Evolutionary conservation across 2,113 vertebrate genomes (phyloP), one percentile per base, ranked within the genome.

Genomic region (Hypocryptadius cinnamomeus): DNA sequence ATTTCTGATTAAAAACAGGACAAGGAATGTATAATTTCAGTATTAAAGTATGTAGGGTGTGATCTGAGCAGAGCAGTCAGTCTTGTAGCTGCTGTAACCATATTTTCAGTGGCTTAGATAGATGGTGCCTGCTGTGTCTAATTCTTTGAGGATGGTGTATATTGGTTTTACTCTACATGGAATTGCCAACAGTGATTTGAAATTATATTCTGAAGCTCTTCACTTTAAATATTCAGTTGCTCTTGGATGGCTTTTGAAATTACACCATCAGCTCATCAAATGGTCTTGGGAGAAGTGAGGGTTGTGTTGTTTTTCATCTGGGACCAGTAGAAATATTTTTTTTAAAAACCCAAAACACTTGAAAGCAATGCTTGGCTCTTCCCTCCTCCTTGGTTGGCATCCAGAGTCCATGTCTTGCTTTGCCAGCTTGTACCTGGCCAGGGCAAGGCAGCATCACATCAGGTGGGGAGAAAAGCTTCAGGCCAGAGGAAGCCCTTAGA

Each of bases 31-130:
- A 37, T 57, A 45, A 78, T 87, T 96, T 91, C 78, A 87, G 0
- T 84, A 71, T 56, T 94, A 51, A 93, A 92, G 39, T 79, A 70
- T 54, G 39, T 33, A 47, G 86, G 86, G 45, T 78, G 33, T 13
- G 5, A 81, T 64, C 80, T 76, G 68, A 93, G 63, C 78, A 44
- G 81, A 91, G 79, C 82, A 61, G 73, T 78, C 80, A 13, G 40
- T 50, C 73, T 77, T 44, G 63, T 72, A 85, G 80, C 60, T 78
- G 79, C 21, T 30, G 59, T 85, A 82, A 87, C 87, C 68, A 42
- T 95, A 80, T 94, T 96, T 94, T 89, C 89, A 63, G 81, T 92
- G 92, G 89, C 91, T 93, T 66, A 73, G 79, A 56, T 54, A 50
- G 81, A 72, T 79, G 82, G 35, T 91, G 68, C 90, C 89, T 95